Evolutionary conservation across 2,113 vertebrate genomes (phyloP).

Genomic region (Pedetes capensis): DNA sequence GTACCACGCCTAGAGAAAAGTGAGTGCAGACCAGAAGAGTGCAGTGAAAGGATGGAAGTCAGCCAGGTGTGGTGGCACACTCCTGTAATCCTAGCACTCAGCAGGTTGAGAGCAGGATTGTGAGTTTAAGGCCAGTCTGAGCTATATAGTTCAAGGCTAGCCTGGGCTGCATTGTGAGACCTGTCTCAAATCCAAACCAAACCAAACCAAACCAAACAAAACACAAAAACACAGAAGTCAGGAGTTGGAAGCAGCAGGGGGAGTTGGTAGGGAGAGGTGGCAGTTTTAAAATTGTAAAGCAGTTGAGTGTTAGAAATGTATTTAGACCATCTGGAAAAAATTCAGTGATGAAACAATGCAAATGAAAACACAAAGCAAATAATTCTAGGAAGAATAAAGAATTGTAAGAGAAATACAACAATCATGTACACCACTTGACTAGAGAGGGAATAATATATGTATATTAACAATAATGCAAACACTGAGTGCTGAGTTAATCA

Average conservation of each 20-base stretch:
- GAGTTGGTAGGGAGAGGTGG: no score
- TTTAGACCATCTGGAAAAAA: background rate
- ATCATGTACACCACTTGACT: background rate
- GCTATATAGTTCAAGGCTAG: background rate
- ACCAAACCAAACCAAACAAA: no score
- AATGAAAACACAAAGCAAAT: conserved; percentile 2
- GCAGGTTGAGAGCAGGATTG: background rate
- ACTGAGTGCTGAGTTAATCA: background rate
- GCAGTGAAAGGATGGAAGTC: background rate
- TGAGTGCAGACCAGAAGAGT: background rate
- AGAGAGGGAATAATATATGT: background rate
- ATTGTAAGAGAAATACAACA: background rate
- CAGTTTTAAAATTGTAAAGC: background rate
- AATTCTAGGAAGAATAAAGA: background rate
- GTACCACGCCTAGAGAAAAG: background rate
- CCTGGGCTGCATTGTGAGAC: no score
- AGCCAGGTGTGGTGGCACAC: background rate
- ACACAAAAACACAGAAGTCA: no score
- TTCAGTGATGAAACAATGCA: background rate
- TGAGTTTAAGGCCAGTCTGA: background rate
- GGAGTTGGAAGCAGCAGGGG: no score
- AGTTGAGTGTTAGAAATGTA: background rate
- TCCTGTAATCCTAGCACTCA: background rate
- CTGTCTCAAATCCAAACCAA: no score
- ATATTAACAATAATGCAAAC: background rate